phyloP scores from a whole-genome alignment of 2,888 invertebrate species.

The Drosophila subquinaria region DNA sequence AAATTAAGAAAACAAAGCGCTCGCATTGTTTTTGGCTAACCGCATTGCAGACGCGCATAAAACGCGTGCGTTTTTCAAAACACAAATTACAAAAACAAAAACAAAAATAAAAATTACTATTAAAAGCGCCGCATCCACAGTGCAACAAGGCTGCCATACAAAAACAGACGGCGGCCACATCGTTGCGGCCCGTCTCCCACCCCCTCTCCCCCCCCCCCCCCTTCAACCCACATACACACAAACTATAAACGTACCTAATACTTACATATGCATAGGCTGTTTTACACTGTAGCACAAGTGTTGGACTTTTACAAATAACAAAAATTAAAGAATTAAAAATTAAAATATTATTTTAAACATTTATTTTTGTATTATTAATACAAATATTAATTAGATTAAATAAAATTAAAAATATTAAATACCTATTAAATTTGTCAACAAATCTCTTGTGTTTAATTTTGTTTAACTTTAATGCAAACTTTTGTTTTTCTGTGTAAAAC shows the following conservation, averaged over 20 bases:
- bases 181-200: constrained; percentile 18
- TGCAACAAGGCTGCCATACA: constrained; percentile 18
- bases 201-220: background rate
- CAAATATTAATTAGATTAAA: too few species aligned
- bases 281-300: constrained; percentile 39
- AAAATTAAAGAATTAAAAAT: background rate
- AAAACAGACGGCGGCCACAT: constrained; percentile 34
- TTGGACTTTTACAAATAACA: background rate
- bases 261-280: constrained; percentile 5
- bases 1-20: constrained; percentile 59
- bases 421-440: too few species aligned
- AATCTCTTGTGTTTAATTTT: background rate
- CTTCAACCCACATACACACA: background rate
- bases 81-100: constrained; percentile 38
- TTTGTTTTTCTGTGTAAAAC: constrained; percentile 54
- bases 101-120: constrained; percentile 47
- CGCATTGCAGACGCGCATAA: constrained; percentile 68
- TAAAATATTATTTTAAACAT: too few species aligned
- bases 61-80: constrained; percentile 52
- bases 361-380: too few species aligned
- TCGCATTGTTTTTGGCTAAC: constrained; percentile 74
- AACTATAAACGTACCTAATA: constrained; percentile 11
- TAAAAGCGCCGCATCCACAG: constrained; percentile 56
- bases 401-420: too few species aligned
- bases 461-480: background rate